Percentiles rank a stretch among this genome's conserved stretches.
These are phyloP conservation scores for Deilephila porcellus DNA, from an alignment of 2,888 invertebrate species.

Conservation along the genomic window DNA sequence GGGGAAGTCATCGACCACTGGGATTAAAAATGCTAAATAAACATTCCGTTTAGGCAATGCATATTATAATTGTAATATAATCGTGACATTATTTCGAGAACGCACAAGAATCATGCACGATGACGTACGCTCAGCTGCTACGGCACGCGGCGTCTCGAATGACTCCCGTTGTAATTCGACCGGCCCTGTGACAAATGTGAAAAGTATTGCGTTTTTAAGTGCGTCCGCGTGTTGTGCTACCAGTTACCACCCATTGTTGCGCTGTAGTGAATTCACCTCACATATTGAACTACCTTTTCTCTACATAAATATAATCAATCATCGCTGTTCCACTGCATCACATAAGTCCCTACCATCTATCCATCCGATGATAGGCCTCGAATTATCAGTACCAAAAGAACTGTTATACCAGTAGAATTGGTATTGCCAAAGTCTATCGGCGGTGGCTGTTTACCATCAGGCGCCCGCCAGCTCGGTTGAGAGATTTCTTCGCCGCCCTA, in stretches of 20 bases:
- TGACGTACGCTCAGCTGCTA: slow-evolving; percentile 63
- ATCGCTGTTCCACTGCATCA: too few species aligned
- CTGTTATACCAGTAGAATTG: too few species aligned
- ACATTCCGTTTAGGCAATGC: background rate
- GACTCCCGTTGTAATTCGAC: slow-evolving; percentile 69
- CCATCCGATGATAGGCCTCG: too few species aligned
- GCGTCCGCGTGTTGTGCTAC: slow-evolving; percentile 31
- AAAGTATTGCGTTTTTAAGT: slow-evolving; percentile 69
- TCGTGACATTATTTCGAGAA: slow-evolving; percentile 22
- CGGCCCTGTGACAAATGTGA: slow-evolving; percentile 72
- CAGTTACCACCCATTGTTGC: slow-evolving; percentile 21
- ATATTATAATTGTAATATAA: background rate
- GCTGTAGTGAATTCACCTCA: slow-evolving; percentile 7
- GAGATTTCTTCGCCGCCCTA: too few species aligned
- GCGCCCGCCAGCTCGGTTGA: too few species aligned
- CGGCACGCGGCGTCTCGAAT: slow-evolving; percentile 68
- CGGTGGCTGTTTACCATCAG: too few species aligned
- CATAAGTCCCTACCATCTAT: too few species aligned
- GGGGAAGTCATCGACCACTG: too few species aligned
- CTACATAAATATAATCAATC: too few species aligned
- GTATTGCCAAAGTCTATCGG: too few species aligned
- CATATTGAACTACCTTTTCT: too few species aligned
- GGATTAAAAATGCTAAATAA: background rate
- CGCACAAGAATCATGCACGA: slow-evolving; percentile 44
- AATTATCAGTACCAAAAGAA: too few species aligned